Conservation (phyloP, 2,113 vertebrate genomes). For the Asarcornis scutulata region DNA sequence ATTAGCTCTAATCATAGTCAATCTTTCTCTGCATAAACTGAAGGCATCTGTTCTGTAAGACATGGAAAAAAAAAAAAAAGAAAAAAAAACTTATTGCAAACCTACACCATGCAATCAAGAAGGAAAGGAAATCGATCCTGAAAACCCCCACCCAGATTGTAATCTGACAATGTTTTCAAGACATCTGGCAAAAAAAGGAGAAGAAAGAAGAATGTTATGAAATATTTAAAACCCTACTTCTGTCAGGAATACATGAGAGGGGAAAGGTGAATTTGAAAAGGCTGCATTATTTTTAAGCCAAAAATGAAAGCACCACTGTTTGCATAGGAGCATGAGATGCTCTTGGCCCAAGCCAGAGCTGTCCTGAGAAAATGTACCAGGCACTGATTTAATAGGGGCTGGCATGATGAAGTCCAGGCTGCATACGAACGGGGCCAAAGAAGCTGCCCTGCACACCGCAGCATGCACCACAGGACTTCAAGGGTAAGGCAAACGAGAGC, state of each 20-base stretch:
- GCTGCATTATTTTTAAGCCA: neutral
- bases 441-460: neutral
- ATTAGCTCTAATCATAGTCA: slow-evolving; percentile 62
- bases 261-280: slow-evolving; percentile 14
- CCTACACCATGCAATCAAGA: slow-evolving; percentile 49
- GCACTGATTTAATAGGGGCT: neutral
- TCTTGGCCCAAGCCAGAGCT: neutral
- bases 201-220: slow-evolving; percentile 39
- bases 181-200: slow-evolving; percentile 42
- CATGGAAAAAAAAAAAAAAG: neutral
- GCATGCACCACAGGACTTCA: neutral
- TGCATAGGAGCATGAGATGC: neutral
- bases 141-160: slow-evolving; percentile 20
- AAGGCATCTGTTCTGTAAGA: slow-evolving; percentile 51
- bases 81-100: slow-evolving; percentile 27
- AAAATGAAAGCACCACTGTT: slow-evolving; percentile 35
- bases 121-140: slow-evolving; percentile 55
- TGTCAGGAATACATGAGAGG: neutral
- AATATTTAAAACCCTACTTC: slow-evolving; percentile 60
- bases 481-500: neutral
- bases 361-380: slow-evolving; percentile 32
- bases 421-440: neutral
- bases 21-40: slow-evolving; percentile 42
- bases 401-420: neutral
- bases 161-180: slow-evolving; percentile 64